Base-by-base conservation (phyloP, 2,113 vertebrate species). In the Daubentonia madagascariensis region DNA sequence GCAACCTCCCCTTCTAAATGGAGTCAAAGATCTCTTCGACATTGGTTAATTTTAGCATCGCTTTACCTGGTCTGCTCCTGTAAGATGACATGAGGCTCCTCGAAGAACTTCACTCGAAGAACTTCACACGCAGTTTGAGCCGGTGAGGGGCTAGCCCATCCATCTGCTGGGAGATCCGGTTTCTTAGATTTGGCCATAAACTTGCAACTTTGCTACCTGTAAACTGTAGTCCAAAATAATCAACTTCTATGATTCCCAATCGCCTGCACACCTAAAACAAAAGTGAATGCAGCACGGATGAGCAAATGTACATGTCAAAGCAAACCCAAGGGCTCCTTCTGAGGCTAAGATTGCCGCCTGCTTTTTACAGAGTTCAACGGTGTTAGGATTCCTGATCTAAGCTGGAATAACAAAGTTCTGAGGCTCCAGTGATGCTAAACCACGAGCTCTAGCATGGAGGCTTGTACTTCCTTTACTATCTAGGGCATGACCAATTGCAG, bases 201-300 rank as follows among this genome's bases (percentile, higher is more conserved):
- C 99, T 99, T 97, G 99, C 99, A 25, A 99, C 99, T 99, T 99
- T 99, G 98, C 99, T 99, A 97, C 99, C 99, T 0, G 99, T 99
- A 98, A 99, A 99, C 97, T 99, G 99, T 97, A 99, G 99, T 97
- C 99, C 99, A 95, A 99, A 99, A 98, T 99, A 99, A 99, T 99
- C 99, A 95, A 99, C 99, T 98, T 99, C 99, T 96, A 99, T 99
- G 96, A 99, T 99, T 16, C 99, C 99, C 98, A 99, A 97, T 97
- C 99, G 99, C 94, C 99, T 98, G 98, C 99, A 99, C 98, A 99
- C 99, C 99, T 99, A 98, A 83, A 92, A 98, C 70, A 98, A 92
- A 91, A 96, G 94, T 14, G n/a, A n/a, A 98, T 16, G 45, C 50
- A 88, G 52, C 52, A 52, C 4, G 61, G 83, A 40, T 35, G 8